Base-by-base conservation (phyloP, 2,113 vertebrate genomes). In the Paralichthys olivaceus region DNA sequence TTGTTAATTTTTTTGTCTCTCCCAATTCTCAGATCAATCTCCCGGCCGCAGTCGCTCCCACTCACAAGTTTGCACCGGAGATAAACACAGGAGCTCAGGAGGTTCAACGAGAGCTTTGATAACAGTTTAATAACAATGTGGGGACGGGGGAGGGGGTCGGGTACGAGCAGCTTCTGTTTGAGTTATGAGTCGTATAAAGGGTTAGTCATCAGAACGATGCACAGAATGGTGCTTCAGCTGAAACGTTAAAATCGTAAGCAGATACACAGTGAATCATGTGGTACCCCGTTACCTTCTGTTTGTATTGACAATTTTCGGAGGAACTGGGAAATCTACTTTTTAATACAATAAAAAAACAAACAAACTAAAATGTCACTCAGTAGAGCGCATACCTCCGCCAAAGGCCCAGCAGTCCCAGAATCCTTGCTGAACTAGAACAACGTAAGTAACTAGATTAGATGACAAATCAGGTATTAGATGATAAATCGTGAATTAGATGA, bases 1-100 rank as follows among this genome's bases (percentile, higher is more conserved):
- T 32, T 32, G 7, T 8, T 32, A 32, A 4, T 37, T 43, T 17
- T 23, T 64, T 28, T 20, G 4, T 20, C 14, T 55, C n/a, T 45
- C 62, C 22, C 40, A 62, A 51, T 73, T 67, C 62, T 76, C 80
- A 57, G 51, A 17, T 67, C 62, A 80, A 40, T 77, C 47, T 63
- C 40, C 29, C 29, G 29, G 29, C 29, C 4, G 49, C 15, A 47
- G 13, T 2, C 13, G 9, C 45, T 19, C 2, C 14, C 45, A 49
- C 45, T 12, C 45, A 20, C 66, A 57, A 66, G 22, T 69, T 5
- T 29, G 25, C 25, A 29, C 15, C 4, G 6, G 28, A 29, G 15
- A 55, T 57, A 60, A 67, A 81, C 69, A 67, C 62, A 61, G 28
- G 71, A 62, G 57, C 45, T 26, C 45, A 17, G 45, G 23, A 26